phyloP scores from a whole-genome alignment of 2,113 vertebrate genomes.

The Semicossyphus pulcher region DNA sequence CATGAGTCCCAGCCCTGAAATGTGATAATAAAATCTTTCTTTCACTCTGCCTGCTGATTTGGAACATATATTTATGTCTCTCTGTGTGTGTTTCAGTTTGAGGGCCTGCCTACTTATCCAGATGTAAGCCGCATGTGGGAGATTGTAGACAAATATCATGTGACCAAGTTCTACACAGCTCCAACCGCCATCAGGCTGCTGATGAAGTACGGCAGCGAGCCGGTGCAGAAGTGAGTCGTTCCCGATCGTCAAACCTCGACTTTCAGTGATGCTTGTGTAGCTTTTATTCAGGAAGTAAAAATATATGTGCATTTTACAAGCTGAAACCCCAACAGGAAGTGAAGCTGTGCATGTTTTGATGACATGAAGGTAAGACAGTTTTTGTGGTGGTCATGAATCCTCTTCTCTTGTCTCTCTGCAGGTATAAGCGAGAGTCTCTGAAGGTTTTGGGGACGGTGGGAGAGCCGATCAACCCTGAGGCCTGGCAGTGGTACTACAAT shows the following conservation, averaged over 20 bases:
- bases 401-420: slow-evolving; percentile 59
- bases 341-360: no score
- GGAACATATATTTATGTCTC: background rate
- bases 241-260: background rate
- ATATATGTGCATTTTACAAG: no score
- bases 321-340: no score
- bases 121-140: slow-evolving; percentile 93
- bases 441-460: slow-evolving; percentile 94
- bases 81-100: slow-evolving; percentile 85
- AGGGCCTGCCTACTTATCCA: slow-evolving; percentile 96
- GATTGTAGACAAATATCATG: slow-evolving; percentile 93
- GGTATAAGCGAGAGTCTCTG: slow-evolving; percentile 90
- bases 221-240: slow-evolving; percentile 88
- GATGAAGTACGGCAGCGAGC: slow-evolving; percentile 96
- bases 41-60: no score
- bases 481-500: slow-evolving; percentile 96
- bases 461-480: slow-evolving; percentile 97
- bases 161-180: slow-evolving; percentile 98
- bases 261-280: no score
- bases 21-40: no score
- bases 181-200: slow-evolving; percentile 96
- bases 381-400: no score
- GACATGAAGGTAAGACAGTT: no score
- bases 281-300: no score
- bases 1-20: no score